Evolutionary conservation across 2,888 invertebrate genomes (phyloP).

Genomic region (Ramazzottius varieornatus): DNA sequence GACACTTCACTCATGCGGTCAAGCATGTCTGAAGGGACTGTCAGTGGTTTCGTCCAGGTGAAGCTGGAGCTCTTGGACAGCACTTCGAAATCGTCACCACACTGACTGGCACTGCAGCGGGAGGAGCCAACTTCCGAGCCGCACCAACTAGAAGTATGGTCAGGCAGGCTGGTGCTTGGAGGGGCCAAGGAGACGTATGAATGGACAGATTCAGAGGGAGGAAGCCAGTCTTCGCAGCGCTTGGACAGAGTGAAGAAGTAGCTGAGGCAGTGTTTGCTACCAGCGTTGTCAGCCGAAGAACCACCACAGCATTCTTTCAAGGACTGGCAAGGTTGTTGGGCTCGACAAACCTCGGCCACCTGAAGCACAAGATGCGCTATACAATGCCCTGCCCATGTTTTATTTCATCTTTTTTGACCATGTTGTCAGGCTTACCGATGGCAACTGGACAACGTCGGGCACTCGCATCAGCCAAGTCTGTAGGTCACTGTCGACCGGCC

Average conservation of each 20-base stretch:
- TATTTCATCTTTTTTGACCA: too few relatives aligned
- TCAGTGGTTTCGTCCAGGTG: not conserved
- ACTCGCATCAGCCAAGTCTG: slow-evolving; percentile 1
- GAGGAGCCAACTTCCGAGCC: not conserved
- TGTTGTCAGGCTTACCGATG: not conserved
- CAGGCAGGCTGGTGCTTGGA: too few relatives aligned
- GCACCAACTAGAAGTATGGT: not conserved
- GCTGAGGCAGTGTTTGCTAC: not conserved
- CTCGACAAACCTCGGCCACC: not conserved
- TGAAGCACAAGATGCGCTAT: not conserved
- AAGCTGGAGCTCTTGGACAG: not conserved
- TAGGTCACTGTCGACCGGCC: not conserved
- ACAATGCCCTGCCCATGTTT: too few relatives aligned
- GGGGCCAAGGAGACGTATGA: too few relatives aligned
- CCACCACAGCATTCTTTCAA: not conserved
- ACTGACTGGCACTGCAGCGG: not conserved
- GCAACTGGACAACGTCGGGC: not conserved
- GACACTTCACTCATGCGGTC: too few relatives aligned
- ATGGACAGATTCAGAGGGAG: too few relatives aligned
- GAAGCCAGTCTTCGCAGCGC: not conserved
- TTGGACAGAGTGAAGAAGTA: not conserved
- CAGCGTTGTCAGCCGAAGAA: not conserved
- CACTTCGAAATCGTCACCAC: not conserved
- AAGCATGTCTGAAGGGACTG: too few relatives aligned
- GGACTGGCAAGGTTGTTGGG: not conserved